phyloP scores from a whole-genome alignment of 1,140 invertebrate species.

The Calliopsis andreniformis region DNA sequence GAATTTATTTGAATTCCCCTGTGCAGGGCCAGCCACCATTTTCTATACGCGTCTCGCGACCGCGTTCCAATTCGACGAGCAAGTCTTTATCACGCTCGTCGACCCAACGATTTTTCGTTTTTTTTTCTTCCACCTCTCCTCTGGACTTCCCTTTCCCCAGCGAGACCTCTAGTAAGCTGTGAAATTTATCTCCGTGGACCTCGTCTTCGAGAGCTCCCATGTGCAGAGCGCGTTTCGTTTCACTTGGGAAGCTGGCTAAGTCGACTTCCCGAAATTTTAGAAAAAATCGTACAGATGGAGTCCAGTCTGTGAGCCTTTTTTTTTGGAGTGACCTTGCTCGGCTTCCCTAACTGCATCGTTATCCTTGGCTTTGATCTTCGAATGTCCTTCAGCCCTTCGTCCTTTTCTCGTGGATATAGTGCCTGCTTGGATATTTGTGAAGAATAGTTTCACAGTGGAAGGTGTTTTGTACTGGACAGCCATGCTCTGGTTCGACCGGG shows the following conservation, averaged over 20 bases:
- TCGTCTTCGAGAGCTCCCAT: background rate
- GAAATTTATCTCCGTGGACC: conserved; percentile 26
- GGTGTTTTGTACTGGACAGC: too few relatives aligned
- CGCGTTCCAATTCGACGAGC: conserved; percentile 4
- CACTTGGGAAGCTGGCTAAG: too few relatives aligned
- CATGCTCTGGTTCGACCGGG: too few relatives aligned
- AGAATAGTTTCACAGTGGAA: too few relatives aligned
- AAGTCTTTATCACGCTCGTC: conserved; percentile 22
- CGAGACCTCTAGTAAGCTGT: conserved; percentile 5
- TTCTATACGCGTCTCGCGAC: conserved; percentile 4
- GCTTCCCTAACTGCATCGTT: background rate
- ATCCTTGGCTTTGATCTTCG: background rate
- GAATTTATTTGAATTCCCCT: conserved; percentile 47
- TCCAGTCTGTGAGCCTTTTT: conserved; percentile 7
- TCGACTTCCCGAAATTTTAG: background rate
- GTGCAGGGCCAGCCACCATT: background rate
- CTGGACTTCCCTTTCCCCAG: background rate
- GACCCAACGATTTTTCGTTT: background rate
- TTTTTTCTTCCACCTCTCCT: background rate
- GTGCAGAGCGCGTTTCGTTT: too few relatives aligned
- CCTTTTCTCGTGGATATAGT: too few relatives aligned
- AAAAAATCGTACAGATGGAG: background rate
- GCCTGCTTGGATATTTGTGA: too few relatives aligned
- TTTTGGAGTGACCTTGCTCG: background rate
- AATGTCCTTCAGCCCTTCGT: background rate